phyloP scores from a whole-genome alignment of 2,113 vertebrate species.

The Upupa epops region DNA sequence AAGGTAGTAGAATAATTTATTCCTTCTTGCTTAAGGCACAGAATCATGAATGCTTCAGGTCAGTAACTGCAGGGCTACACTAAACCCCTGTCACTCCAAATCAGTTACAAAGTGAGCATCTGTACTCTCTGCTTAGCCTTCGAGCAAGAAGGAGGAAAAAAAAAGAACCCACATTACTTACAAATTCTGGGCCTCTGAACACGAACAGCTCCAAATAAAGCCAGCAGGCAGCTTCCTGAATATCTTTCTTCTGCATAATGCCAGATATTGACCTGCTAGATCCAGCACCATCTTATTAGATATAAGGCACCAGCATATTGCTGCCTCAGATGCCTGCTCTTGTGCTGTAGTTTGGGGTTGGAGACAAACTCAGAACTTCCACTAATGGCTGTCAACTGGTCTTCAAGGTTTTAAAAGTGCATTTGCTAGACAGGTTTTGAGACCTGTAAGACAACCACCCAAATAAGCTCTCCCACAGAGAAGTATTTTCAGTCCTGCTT shows the following conservation, averaged over 20 bases:
- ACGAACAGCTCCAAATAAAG: background rate
- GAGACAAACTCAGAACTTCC: background rate
- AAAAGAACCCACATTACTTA: background rate
- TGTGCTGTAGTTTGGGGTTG: background rate
- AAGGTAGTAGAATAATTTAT: slow-evolving; percentile 76
- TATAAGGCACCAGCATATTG: background rate
- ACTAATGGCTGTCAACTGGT: background rate
- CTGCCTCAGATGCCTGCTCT: background rate
- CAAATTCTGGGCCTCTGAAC: slow-evolving; percentile 8
- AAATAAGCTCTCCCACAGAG: background rate
- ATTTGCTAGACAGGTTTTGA: background rate
- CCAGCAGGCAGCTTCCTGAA: background rate
- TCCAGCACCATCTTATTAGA: background rate
- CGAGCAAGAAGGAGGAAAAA: background rate
- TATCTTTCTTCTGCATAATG: background rate
- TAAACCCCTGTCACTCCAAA: slow-evolving; percentile 72
- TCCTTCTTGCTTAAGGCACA: slow-evolving; percentile 70
- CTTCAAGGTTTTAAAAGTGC: background rate
- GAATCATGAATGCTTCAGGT: slow-evolving; percentile 68
- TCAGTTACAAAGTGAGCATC: slow-evolving; percentile 66
- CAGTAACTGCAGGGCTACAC: slow-evolving; percentile 67
- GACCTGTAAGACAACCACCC: background rate
- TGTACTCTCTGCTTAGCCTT: slow-evolving; percentile 6
- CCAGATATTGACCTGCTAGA: background rate
- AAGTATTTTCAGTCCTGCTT: background rate